These are phyloP conservation scores for Synaphobranchus kaupii DNA, from an alignment of 2,797 vertebrate genomes.

Conservation along the genomic window DNA sequence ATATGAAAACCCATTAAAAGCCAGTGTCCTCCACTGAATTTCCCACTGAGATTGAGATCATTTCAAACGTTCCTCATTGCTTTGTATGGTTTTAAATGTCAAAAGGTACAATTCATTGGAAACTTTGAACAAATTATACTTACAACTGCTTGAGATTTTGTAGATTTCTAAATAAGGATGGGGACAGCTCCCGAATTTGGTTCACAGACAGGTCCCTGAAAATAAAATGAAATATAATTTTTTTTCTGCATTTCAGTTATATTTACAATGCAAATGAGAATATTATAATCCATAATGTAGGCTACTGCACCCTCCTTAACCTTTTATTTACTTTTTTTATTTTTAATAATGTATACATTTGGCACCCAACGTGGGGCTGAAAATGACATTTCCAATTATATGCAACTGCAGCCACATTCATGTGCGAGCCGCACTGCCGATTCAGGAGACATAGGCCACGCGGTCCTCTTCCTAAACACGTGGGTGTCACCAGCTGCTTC, in stretches of 20 bases:
- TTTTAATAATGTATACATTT: neutral
- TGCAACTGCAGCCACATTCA: too few relatives aligned
- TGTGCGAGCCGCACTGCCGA: too few relatives aligned
- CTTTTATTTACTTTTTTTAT: neutral
- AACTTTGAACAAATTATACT: slow-evolving; percentile 42
- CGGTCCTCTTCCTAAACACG: too few relatives aligned
- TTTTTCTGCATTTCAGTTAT: neutral
- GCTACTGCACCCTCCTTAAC: neutral
- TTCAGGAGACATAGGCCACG: too few relatives aligned
- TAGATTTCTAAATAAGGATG: slow-evolving; percentile 57
- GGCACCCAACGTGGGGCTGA: neutral
- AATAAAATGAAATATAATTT: slow-evolving; percentile 5
- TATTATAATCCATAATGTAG: neutral
- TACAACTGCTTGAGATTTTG: slow-evolving; percentile 66
- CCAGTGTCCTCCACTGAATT: neutral
- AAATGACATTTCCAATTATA: too few relatives aligned
- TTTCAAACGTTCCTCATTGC: neutral
- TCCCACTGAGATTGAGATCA: neutral
- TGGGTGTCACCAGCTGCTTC: too few relatives aligned
- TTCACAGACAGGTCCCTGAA: slow-evolving; percentile 66
- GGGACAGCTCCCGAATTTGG: slow-evolving; percentile 54
- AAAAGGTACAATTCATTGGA: neutral
- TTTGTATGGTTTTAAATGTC: neutral
- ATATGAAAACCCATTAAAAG: too few relatives aligned
- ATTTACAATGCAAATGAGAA: slow-evolving; percentile 8